A percentile compares a stretch with the other conserved stretches of the same genome.
Conservation (phyloP, 2,888 invertebrate species). For the Eucera pruinosa region DNA sequence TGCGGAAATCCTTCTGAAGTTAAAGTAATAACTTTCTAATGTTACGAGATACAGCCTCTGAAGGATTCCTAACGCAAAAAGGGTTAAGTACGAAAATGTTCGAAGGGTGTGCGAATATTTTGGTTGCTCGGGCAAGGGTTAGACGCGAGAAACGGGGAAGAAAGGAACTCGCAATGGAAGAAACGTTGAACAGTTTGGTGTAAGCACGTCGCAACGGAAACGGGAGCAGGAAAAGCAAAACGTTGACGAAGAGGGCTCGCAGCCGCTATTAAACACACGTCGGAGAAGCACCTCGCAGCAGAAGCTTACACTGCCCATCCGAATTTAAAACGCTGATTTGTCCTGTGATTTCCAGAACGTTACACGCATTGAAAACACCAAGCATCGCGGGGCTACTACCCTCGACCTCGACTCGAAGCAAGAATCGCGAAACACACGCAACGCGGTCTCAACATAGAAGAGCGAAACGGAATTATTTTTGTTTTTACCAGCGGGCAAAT, state of each 20-base stretch:
- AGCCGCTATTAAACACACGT: slow-evolving; percentile 52
- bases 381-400: slow-evolving; percentile 4
- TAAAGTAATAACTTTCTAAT: no score
- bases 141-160: neutral
- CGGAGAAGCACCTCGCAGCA: slow-evolving; percentile 72
- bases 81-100: no score
- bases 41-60: no score
- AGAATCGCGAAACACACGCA: neutral
- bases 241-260: slow-evolving; percentile 27
- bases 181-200: slow-evolving; percentile 53
- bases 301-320: slow-evolving; percentile 80
- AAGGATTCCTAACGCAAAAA: no score
- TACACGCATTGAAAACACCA: no score
- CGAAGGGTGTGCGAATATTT: no score
- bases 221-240: no score
- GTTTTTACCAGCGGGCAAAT: neutral
- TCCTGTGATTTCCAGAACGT: slow-evolving; percentile 65
- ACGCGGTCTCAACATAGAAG: neutral
- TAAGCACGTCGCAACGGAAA: slow-evolving; percentile 45
- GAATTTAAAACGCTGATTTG: slow-evolving; percentile 70
- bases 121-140: no score
- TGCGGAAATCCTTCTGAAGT: no score
- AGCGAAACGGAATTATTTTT: neutral
- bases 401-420: slow-evolving; percentile 6
- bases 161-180: neutral